A percentile compares a stretch with the other conserved stretches of the same genome.
These are phyloP conservation scores for Sphyrna mokarran DNA, from an alignment of 2,113 vertebrate species.

Conservation along the genomic window DNA sequence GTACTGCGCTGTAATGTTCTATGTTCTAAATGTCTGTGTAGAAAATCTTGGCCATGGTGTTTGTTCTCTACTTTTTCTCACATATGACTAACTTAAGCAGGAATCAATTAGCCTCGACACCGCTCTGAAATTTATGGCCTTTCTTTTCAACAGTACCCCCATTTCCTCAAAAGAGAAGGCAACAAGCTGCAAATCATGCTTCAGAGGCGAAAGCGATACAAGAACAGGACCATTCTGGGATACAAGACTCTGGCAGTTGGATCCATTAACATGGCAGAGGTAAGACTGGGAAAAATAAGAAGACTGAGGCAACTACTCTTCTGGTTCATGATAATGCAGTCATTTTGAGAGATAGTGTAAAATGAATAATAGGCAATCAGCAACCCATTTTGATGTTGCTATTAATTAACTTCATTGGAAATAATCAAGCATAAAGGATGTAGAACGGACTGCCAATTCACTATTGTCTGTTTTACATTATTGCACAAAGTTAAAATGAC, in stretches of 20 bases:
- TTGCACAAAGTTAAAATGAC: neutral
- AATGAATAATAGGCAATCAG: neutral
- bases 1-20: no score
- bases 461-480: neutral
- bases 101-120: neutral
- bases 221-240: slow-evolving; percentile 86
- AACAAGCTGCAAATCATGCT: slow-evolving; percentile 94
- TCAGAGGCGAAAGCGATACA: slow-evolving; percentile 86
- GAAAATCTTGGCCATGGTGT: neutral
- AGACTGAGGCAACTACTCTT: neutral
- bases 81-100: neutral
- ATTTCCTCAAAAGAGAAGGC: slow-evolving; percentile 89
- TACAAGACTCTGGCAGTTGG: slow-evolving; percentile 88
- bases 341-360: neutral
- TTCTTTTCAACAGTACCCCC: slow-evolving; percentile 71
- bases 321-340: neutral
- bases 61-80: neutral
- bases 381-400: neutral
- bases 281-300: slow-evolving; percentile 43
- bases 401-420: neutral
- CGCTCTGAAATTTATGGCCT: neutral
- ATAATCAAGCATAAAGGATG: neutral
- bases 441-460: neutral
- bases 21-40: no score
- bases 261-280: slow-evolving; percentile 90